phyloP scores from a whole-genome alignment of 2,888 invertebrate species.

The Nezara viridula region DNA sequence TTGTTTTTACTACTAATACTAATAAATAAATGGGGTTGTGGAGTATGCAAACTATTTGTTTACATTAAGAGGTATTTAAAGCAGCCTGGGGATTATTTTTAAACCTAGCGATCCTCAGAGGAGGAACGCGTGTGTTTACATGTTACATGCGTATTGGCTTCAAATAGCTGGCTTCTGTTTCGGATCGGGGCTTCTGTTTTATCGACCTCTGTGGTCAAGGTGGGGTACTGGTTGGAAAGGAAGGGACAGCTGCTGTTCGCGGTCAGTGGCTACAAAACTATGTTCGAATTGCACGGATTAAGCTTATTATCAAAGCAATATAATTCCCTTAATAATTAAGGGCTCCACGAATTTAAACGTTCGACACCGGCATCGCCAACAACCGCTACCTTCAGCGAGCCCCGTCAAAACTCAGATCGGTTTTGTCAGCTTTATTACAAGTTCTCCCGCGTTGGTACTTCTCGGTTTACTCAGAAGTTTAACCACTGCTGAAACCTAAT shows the following conservation, averaged over 20 bases:
- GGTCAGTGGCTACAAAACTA: too few species aligned
- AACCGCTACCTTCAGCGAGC: too few species aligned
- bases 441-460: too few species aligned
- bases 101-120: neutral
- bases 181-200: neutral
- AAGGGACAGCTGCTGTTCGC: neutral
- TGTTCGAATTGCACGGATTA: too few species aligned
- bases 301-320: too few species aligned
- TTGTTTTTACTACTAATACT: neutral
- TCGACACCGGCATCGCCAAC: too few species aligned
- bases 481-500: too few species aligned
- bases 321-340: too few species aligned
- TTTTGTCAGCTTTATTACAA: too few species aligned
- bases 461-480: too few species aligned
- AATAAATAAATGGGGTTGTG: neutral
- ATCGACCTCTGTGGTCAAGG: constrained; percentile 15
- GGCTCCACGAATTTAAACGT: too few species aligned
- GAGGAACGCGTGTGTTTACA: constrained; percentile 32
- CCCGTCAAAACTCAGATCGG: too few species aligned
- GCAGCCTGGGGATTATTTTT: neutral
- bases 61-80: neutral
- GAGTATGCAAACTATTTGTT: neutral
- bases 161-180: constrained; percentile 42
- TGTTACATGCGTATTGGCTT: constrained; percentile 13
- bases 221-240: neutral